Percentiles rank a stretch among this genome's conserved stretches.
These are phyloP conservation scores for Gymnoscopelus braueri DNA, from an alignment of 2,797 vertebrate genomes.

Conservation along the genomic window DNA sequence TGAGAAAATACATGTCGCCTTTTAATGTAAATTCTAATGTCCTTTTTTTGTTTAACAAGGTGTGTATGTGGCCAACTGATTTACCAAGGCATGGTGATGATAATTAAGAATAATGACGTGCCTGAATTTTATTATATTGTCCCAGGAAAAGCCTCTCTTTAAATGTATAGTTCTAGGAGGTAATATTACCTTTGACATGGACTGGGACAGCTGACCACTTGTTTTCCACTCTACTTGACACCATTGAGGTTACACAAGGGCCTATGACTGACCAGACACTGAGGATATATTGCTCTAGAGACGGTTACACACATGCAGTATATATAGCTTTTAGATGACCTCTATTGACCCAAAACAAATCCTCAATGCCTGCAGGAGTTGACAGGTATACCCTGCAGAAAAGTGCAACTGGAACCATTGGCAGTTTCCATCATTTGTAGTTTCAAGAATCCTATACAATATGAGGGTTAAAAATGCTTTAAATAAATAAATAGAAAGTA, in stretches of 20 bases:
- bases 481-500: too few species aligned
- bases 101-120: background rate
- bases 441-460: too few species aligned
- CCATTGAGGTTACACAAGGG: conserved; percentile 14
- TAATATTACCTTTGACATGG: background rate
- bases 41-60: too few species aligned
- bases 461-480: too few species aligned
- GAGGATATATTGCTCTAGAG: background rate
- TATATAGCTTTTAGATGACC: background rate
- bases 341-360: conserved; percentile 1
- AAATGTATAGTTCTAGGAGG: background rate
- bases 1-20: too few species aligned
- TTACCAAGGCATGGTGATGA: too few species aligned
- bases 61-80: too few species aligned
- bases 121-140: background rate
- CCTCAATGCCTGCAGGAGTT: background rate
- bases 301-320: background rate
- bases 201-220: background rate
- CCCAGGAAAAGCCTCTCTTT: background rate
- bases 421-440: background rate
- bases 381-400: background rate
- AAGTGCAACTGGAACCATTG: background rate
- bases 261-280: background rate
- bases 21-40: too few species aligned
- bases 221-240: conserved; percentile 1